A percentile compares a stretch with the other conserved stretches of the same genome.
Evolutionary conservation across 2,888 invertebrate species (phyloP).

Genomic region (Drosophila testacea): DNA sequence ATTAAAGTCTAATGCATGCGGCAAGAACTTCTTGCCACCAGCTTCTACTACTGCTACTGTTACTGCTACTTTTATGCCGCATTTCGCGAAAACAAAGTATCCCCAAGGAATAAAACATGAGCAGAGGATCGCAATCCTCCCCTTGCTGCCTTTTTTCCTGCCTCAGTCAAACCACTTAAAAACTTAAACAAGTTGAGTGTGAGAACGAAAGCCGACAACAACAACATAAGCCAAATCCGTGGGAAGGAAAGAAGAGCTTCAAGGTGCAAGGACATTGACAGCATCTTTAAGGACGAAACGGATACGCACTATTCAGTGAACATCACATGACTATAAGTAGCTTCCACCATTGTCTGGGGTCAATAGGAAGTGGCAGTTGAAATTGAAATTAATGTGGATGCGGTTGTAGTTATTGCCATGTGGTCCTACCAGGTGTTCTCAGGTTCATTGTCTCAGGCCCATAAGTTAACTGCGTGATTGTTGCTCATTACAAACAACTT

Average conservation of each 20-base stretch:
- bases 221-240: conserved; percentile 22
- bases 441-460: conserved; percentile 14
- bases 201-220: conserved; percentile 39
- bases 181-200: conserved; percentile 57
- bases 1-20: conserved; percentile 51
- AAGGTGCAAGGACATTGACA: conserved; percentile 25
- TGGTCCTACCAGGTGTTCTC: conserved; percentile 28
- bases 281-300: conserved; percentile 14
- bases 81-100: conserved; percentile 65
- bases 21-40: conserved; percentile 20
- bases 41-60: conserved; percentile 1
- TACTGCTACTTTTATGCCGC: conserved; percentile 60
- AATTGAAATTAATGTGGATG: conserved; percentile 24
- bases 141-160: neutral
- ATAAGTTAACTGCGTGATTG: conserved; percentile 52
- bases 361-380: neutral
- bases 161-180: conserved; percentile 41
- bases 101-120: conserved; percentile 73
- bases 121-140: conserved; percentile 30
- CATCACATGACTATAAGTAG: conserved; percentile 12
- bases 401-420: conserved; percentile 49
- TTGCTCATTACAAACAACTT: conserved; percentile 47
- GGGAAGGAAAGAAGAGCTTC: conserved; percentile 10
- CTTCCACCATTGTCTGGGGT: conserved; percentile 26
- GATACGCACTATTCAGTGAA: conserved; percentile 39